These are phyloP conservation scores for Anser brachyrhynchus DNA, from an alignment of 2,113 vertebrate species.

Conservation along the genomic window DNA sequence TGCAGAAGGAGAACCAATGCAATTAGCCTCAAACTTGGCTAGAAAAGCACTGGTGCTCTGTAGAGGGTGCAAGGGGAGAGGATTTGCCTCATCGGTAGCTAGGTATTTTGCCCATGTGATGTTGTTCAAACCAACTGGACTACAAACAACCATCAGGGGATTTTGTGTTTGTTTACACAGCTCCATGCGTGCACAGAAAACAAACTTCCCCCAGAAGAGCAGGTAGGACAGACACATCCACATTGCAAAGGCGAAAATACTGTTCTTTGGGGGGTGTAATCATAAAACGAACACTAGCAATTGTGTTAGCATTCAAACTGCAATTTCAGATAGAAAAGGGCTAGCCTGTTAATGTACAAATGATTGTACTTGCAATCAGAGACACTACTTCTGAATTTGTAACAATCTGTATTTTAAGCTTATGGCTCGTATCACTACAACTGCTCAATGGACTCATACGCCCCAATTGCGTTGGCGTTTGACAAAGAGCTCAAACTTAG, in stretches of 20 bases:
- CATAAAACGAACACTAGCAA: background rate
- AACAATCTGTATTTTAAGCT: background rate
- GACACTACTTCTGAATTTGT: background rate
- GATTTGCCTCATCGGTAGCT: background rate
- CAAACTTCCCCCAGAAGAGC: background rate
- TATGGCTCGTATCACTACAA: background rate
- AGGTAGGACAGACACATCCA: background rate
- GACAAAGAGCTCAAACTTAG: background rate
- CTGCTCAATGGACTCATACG: background rate
- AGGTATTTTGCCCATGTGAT: background rate
- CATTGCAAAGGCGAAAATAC: background rate
- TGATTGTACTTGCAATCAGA: background rate
- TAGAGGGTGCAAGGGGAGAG: background rate
- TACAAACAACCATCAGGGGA: background rate
- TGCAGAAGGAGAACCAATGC: background rate
- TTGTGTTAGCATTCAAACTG: background rate
- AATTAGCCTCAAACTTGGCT: background rate
- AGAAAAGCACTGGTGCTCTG: background rate
- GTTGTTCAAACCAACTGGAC: background rate
- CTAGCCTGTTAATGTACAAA: background rate
- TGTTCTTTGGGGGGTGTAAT: background rate
- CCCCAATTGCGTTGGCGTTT: background rate
- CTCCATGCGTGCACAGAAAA: background rate
- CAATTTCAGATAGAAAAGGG: background rate
- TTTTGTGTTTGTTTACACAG: background rate